Evolutionary conservation across 1,140 invertebrate species (phyloP).

Genomic region (Heterodera schachtii): DNA sequence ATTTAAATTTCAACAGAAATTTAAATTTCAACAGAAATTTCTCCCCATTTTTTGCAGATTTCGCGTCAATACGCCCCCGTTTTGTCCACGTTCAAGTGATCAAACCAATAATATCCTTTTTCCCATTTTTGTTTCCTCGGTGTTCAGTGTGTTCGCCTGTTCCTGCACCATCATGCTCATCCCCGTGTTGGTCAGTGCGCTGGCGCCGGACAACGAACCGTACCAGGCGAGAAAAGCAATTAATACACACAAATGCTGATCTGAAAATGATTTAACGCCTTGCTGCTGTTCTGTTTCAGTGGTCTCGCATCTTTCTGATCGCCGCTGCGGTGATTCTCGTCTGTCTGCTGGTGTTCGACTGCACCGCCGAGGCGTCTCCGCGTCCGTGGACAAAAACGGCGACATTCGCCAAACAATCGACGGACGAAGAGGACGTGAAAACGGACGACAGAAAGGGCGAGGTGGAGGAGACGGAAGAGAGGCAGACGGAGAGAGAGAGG

Average conservation of each 20-base stretch:
- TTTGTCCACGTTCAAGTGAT: constrained; percentile 39
- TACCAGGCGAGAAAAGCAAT: background rate
- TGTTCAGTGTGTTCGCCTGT: constrained; percentile 29
- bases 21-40: background rate
- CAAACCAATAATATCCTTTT: background rate
- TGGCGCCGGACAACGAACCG: constrained; percentile 29
- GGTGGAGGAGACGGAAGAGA: background rate
- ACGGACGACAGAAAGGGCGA: background rate
- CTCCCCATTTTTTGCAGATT: constrained; percentile 26
- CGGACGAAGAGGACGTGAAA: background rate
- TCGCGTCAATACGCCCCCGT: constrained; percentile 47
- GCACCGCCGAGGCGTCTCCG: constrained; percentile 39
- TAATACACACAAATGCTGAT: too few species aligned
- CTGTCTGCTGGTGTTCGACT: constrained; percentile 43
- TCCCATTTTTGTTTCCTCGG: constrained; percentile 11
- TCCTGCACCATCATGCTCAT: constrained; percentile 31
- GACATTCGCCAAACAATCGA: background rate
- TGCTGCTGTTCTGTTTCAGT: constrained; percentile 15
- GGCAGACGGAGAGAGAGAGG: background rate
- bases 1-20: background rate
- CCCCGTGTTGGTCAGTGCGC: constrained; percentile 28
- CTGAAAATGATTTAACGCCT: too few species aligned
- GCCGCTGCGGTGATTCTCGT: constrained; percentile 14
- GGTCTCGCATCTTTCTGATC: constrained; percentile 36
- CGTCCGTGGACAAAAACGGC: constrained; percentile 37